A percentile compares a stretch with the other conserved stretches of the same genome.
These are phyloP conservation scores for Pocota personata DNA, from an alignment of 2,888 invertebrate genomes.

Conservation along the genomic window DNA sequence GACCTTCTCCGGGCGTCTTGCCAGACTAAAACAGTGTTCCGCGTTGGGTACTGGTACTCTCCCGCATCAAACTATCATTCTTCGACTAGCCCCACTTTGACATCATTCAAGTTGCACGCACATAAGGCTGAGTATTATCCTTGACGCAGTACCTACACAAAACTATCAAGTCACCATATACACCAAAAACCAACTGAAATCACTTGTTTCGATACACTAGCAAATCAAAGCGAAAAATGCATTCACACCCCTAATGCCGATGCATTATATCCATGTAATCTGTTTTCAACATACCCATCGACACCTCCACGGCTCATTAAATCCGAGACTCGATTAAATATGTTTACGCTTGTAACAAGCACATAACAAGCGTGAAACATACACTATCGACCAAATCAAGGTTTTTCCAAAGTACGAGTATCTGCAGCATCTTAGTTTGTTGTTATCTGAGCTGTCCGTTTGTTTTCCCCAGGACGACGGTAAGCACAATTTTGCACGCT, in stretches of 20 bases:
- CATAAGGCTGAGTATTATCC: too few relatives aligned
- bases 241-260: conserved; percentile 20
- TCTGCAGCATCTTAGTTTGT: conserved; percentile 30
- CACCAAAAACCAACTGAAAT: too few relatives aligned
- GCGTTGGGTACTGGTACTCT: too few relatives aligned
- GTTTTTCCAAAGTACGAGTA: conserved; percentile 56
- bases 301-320: conserved; percentile 57
- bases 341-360: conserved; percentile 46
- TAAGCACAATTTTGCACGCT: conserved; percentile 52
- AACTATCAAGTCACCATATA: too few relatives aligned
- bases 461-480: conserved; percentile 34
- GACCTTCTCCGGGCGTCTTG: too few relatives aligned
- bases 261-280: conserved; percentile 20
- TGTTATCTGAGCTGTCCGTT: conserved; percentile 37
- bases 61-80: too few relatives aligned
- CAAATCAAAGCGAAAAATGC: conserved; percentile 9
- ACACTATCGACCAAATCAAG: conserved; percentile 43
- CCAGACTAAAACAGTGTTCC: too few relatives aligned
- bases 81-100: too few relatives aligned
- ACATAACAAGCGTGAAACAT: conserved; percentile 57
- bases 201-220: not conserved
- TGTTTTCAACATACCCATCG: conserved; percentile 11
- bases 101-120: too few relatives aligned
- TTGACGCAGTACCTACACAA: too few relatives aligned
- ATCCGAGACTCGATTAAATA: conserved; percentile 21